These are phyloP conservation scores for Grammomys dolichurus DNA, from an alignment of 2,113 vertebrate genomes.

Conservation along the genomic window DNA sequence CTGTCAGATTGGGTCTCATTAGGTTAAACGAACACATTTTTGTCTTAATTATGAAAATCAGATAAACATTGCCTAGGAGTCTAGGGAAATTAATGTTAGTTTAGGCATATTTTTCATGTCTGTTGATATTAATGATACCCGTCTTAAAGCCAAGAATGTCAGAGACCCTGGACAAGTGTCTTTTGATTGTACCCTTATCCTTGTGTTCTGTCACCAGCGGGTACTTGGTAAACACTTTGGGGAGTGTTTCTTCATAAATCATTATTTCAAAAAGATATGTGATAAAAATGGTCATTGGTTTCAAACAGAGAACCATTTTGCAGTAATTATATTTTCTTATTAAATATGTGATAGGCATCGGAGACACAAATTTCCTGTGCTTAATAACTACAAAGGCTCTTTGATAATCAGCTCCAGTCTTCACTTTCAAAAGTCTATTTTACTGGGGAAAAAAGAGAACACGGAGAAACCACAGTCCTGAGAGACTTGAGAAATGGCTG, in stretches of 20 bases:
- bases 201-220: constrained; percentile 33
- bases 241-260: constrained; percentile 50
- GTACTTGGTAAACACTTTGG: constrained; percentile 38
- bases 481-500: constrained; percentile 72
- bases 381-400: constrained; percentile 78
- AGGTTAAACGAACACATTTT: constrained; percentile 54
- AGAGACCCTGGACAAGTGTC: constrained; percentile 34
- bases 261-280: constrained; percentile 64
- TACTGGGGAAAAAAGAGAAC: constrained; percentile 68
- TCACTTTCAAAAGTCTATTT: constrained; percentile 72
- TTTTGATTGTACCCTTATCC: constrained; percentile 18
- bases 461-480: constrained; percentile 49
- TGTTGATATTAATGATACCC: neutral
- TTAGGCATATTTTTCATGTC: constrained; percentile 35
- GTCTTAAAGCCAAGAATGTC: constrained; percentile 25
- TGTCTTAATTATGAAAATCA: constrained; percentile 35
- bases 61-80: neutral
- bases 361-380: constrained; percentile 69
- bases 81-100: neutral
- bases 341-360: constrained; percentile 69
- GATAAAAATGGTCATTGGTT: constrained; percentile 48
- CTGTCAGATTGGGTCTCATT: constrained; percentile 30
- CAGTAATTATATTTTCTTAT: constrained; percentile 72
- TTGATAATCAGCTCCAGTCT: constrained; percentile 67
- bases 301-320: constrained; percentile 65